Evolutionary conservation across 2,888 invertebrate species (phyloP), one percentile per base, ranked within the genome.

Genomic region (Tolmerus cingulatus): DNA sequence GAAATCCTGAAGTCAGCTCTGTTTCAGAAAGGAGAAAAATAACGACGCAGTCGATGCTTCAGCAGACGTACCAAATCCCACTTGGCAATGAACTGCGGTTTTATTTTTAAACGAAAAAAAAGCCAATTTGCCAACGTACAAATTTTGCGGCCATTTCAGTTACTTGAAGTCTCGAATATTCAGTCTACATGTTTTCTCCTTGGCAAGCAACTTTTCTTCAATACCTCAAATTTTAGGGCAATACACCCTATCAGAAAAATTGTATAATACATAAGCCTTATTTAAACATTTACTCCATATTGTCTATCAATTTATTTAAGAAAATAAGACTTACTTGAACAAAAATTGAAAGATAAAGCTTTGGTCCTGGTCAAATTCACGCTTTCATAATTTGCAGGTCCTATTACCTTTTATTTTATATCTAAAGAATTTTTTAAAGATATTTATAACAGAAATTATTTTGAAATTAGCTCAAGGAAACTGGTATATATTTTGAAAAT

Each of bases 71-170:
- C n/a, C 23, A 78, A 43, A 37, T 43, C 27, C 43, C 78, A 78
- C 14, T 78, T 78, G 37, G 43, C 19, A 78, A 78, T 78, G 78
- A 40, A 37, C 78, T 78, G 78, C 43, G 78, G 78, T 78, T 78
- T 78, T 78, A 78, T 78, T 19, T 19, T 16, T 7, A 40, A 9
- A 78, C 43, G 12, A 19, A 78, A 78, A n/a, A 19, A 23, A 9
- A 12, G 5, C 27, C 66, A 66, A 66, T 66, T 66, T 66, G 66
- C 66, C 66, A 66, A 66, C 27, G 27, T 12, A 66, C 66, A 66
- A 66, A 66, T 66, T 66, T 23, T 19, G 23, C 23, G 27, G 66
- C 23, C 66, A 23, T 66, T 66, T 66, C 66, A 66, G 66, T 66
- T 66, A 66, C 55, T 46, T 12, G 4, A 14, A 46, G 14, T 14